A percentile compares a stretch with the other conserved stretches of the same genome.
These are phyloP conservation scores for Triplophysa yarkandensis DNA, from an alignment of 2,797 vertebrate species.

Conservation along the genomic window DNA sequence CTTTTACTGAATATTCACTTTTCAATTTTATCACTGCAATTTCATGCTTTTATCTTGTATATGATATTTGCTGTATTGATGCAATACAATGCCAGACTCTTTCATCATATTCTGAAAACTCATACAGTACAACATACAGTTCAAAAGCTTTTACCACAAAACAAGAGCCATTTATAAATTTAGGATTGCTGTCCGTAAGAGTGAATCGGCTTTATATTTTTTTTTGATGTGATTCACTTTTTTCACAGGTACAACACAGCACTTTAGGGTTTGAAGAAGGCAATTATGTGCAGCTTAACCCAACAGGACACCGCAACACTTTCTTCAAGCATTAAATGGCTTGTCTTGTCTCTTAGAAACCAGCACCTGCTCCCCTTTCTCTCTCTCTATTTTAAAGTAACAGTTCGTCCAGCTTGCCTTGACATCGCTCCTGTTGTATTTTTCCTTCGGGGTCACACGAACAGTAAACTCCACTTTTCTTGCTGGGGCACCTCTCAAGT, in stretches of 20 bases:
- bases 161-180: neutral
- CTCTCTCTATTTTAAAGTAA: conserved; percentile 1
- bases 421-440: conserved; percentile 23
- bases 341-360: conserved; percentile 27
- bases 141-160: conserved; percentile 4
- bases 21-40: neutral
- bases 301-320: conserved; percentile 31
- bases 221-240: neutral
- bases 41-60: neutral
- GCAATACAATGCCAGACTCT: neutral
- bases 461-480: conserved; percentile 46
- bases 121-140: neutral
- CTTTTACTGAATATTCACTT: neutral
- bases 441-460: conserved; percentile 22
- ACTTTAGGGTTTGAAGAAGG: conserved; percentile 37
- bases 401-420: conserved; percentile 28
- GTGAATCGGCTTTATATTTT: neutral
- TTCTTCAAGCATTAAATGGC: conserved; percentile 17
- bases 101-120: neutral
- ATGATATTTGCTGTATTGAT: conserved; percentile 17
- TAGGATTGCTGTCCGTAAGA: neutral
- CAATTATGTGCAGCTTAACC: conserved; percentile 26
- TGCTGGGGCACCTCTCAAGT: conserved; percentile 36
- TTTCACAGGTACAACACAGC: conserved; percentile 15
- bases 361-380: neutral